phyloP scores from a whole-genome alignment of 2,888 invertebrate genomes.

The Parascotia fuliginaria region DNA sequence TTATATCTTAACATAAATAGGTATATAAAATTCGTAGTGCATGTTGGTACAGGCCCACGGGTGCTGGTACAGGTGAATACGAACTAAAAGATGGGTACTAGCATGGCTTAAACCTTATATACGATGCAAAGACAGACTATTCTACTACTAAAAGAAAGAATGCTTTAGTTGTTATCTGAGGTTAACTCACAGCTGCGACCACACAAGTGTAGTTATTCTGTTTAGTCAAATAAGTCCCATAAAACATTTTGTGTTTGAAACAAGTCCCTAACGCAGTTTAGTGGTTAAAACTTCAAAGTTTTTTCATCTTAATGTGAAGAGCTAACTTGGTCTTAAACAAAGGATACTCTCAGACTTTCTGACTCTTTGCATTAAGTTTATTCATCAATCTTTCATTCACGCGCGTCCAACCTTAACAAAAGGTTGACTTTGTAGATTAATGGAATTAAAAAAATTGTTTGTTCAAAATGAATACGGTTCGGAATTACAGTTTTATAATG shows the following conservation, averaged over 20 bases:
- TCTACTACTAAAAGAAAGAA: too few species aligned
- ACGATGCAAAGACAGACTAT: too few species aligned
- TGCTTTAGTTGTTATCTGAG: neutral
- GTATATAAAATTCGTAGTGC: too few species aligned
- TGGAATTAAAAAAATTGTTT: slow-evolving; percentile 23
- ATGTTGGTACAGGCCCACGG: too few species aligned
- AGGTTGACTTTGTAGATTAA: slow-evolving; percentile 39
- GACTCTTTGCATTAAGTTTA: slow-evolving; percentile 41
- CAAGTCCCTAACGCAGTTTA: slow-evolving; percentile 9
- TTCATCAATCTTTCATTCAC: slow-evolving; percentile 49
- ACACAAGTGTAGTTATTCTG: neutral
- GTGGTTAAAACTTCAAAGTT: slow-evolving; percentile 32
- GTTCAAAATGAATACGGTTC: neutral
- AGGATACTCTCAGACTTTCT: slow-evolving; percentile 32
- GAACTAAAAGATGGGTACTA: too few species aligned
- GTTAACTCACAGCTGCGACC: neutral
- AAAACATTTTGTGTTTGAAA: neutral
- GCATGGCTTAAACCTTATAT: too few species aligned
- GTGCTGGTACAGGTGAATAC: too few species aligned
- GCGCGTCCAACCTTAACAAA: slow-evolving; percentile 30
- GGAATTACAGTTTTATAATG: neutral
- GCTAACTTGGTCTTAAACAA: slow-evolving; percentile 43
- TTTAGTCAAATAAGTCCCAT: neutral
- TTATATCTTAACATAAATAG: too few species aligned
- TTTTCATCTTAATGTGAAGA: slow-evolving; percentile 30